Conservation (phyloP, 2,888 invertebrate species). For the Cephus spinipes region DNA sequence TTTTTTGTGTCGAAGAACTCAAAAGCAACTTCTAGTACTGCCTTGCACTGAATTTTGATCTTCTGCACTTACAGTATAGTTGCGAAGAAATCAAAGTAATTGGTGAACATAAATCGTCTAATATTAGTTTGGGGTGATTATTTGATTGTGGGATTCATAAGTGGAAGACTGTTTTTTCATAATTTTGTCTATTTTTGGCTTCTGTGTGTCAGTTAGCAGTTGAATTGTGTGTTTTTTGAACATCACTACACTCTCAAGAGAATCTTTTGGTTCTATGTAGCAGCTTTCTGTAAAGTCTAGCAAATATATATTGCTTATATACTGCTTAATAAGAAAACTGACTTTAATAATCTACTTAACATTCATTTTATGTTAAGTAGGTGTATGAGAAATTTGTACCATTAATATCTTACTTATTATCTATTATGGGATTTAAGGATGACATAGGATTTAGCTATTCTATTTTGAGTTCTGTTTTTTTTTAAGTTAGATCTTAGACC, state of each 20-base stretch:
- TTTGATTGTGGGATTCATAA: neutral
- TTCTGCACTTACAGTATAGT: neutral
- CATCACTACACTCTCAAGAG: neutral
- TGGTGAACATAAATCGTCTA: neutral
- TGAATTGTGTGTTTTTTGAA: neutral
- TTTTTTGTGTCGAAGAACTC: neutral
- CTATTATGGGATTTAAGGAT: neutral
- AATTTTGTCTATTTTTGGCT: neutral
- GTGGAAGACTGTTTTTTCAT: neutral
- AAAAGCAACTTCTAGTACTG: neutral
- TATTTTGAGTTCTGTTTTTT: neutral
- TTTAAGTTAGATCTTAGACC: neutral
- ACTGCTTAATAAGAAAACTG: neutral
- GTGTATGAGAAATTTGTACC: no score
- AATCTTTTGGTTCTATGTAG: neutral
- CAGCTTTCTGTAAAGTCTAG: neutral
- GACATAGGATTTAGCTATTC: neutral
- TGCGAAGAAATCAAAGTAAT: neutral
- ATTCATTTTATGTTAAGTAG: neutral
- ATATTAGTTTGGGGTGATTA: neutral
- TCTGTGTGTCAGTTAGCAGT: neutral
- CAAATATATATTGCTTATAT: neutral
- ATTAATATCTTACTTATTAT: constrained; percentile 3
- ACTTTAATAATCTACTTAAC: neutral
- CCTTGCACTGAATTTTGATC: neutral